Conservation (phyloP, 2,113 vertebrate genomes). For the Excalfactoria chinensis region DNA sequence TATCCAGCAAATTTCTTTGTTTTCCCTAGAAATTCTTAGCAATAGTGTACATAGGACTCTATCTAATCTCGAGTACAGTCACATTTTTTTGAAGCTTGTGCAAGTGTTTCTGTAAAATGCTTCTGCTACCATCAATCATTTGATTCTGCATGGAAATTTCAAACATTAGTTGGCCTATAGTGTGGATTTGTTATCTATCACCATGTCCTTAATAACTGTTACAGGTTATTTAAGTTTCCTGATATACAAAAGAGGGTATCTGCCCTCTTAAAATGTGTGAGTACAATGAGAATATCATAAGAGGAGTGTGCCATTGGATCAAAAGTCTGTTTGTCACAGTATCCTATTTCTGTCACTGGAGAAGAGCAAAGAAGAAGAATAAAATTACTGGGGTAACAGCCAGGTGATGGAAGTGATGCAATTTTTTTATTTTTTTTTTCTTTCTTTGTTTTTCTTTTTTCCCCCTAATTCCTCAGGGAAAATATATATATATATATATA, state of each 20-base stretch:
- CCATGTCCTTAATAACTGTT: neutral
- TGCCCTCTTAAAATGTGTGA: neutral
- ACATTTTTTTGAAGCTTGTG: neutral
- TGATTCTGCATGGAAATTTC: neutral
- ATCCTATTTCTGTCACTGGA: neutral
- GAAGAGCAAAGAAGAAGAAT: neutral
- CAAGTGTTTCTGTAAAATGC: neutral
- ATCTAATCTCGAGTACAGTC: neutral
- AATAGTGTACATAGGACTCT: neutral
- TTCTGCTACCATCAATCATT: neutral
- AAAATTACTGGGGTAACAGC: neutral
- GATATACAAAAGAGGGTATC: neutral
- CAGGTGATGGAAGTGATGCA: neutral
- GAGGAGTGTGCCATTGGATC: neutral
- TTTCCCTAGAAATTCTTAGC: neutral
- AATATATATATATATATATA: too few species aligned
- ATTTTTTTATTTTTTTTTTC: too few species aligned
- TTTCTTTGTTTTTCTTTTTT: neutral
- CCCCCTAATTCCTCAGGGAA: neutral
- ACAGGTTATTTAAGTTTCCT: neutral
- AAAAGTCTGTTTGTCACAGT: neutral
- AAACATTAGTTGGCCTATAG: neutral
- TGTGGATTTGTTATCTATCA: neutral
- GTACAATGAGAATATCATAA: neutral
- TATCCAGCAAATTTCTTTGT: neutral